A percentile compares a stretch with the other conserved stretches of the same genome.
Evolutionary conservation across 2,888 invertebrate species (phyloP).

Genomic region (Augiades crinisus): DNA sequence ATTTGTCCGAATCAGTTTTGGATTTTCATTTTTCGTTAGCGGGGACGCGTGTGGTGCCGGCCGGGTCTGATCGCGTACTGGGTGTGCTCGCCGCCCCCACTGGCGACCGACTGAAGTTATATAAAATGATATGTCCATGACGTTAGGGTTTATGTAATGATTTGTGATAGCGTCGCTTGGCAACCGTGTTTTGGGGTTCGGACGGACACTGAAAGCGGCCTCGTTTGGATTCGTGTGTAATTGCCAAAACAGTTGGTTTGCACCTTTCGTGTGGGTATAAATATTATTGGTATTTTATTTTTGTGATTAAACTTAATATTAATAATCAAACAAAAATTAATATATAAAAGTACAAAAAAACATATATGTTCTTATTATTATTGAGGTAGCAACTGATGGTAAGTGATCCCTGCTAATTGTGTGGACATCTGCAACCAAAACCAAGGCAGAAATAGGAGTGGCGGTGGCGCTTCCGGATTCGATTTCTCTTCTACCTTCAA

Average conservation of each 20-base stretch:
- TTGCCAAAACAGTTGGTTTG: neutral
- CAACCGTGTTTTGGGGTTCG: slow-evolving; percentile 35
- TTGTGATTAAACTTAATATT: too few relatives aligned
- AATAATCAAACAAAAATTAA: too few relatives aligned
- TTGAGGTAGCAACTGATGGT: too few relatives aligned
- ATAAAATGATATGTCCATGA: slow-evolving; percentile 41
- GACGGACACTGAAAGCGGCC: slow-evolving; percentile 28
- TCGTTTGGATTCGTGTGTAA: slow-evolving; percentile 6
- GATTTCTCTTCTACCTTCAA: too few relatives aligned
- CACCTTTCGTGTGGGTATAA: too few relatives aligned
- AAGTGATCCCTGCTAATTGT: too few relatives aligned
- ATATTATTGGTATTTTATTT: too few relatives aligned
- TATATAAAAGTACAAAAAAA: too few relatives aligned
- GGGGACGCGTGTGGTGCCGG: slow-evolving; percentile 38
- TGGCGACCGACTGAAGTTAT: slow-evolving; percentile 39
- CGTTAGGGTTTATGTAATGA: slow-evolving; percentile 43
- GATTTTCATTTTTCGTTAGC: slow-evolving; percentile 44
- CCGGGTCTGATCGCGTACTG: slow-evolving; percentile 43
- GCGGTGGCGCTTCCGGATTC: too few relatives aligned
- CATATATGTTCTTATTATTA: too few relatives aligned
- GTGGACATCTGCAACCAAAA: too few relatives aligned
- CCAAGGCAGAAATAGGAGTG: too few relatives aligned
- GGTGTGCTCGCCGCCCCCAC: slow-evolving; percentile 35
- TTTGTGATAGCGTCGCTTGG: slow-evolving; percentile 39
- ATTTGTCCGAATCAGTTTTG: slow-evolving; percentile 23